Base-by-base conservation (phyloP, 2,113 vertebrate species). In the Prietella phreatophila region DNA sequence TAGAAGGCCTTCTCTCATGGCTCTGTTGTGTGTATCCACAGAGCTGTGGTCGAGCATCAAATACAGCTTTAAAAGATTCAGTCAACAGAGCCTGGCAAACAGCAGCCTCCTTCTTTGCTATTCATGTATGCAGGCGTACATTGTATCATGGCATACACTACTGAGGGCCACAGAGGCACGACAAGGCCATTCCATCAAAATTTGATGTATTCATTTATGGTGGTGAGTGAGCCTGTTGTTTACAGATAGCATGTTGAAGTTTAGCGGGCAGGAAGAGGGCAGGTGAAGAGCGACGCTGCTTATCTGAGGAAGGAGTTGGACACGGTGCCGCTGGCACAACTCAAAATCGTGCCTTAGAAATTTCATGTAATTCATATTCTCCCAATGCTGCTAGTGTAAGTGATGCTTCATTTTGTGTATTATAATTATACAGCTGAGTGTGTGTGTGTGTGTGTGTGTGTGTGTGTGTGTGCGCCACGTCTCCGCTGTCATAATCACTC, bases 51-150 rank as follows among this genome's bases (percentile, higher is more conserved):
- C 88, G 91, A 87, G 90, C 93, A 93, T 93, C 93, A 94, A 92
- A 94, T 93, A 92, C 91, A 90, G 92, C 91, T 94, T 94, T 93
- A 93, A 94, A 94, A 94, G 42, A 95, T 94, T 91, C 94, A 93
- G 94, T 94, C 92, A 94, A 93, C 93, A 93, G 33, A 42, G 76
- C 91, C 89, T 82, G 83, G 89, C 73, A 86, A 91, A 86, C 86
- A 86, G 79, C 65, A 83, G 30, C 63, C 89, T 89, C 87, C 92
- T 93, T 89, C 91, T 94, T 95, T 93, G 81, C 91, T 94, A 95
- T 95, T 94, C 94, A 95, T 95, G 93, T 94, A 94, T 95, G 92
- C 94, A 76, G 94, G 92, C 92, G 91, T 94, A 94, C 92, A 93
- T 94, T 93, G 93, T 94, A 94, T 95, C 94, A 93, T 91, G 90